Conservation (phyloP, 2,113 vertebrate species). For the Mustelus asterias region DNA sequence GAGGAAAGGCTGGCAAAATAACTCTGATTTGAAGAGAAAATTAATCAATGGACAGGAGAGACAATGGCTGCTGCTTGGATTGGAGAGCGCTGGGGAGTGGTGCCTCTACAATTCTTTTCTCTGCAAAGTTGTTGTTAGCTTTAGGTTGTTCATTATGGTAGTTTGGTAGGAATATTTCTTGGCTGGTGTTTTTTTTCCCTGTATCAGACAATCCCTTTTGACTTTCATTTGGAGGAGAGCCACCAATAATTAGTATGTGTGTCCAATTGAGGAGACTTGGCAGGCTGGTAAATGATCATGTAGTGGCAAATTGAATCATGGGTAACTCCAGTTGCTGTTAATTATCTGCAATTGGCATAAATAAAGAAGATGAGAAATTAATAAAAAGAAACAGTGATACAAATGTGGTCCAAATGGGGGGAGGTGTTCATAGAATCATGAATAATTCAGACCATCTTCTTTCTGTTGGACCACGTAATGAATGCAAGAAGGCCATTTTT, state of each 20-base stretch:
- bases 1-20: too few relatives aligned
- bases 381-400: neutral
- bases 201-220: neutral
- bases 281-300: neutral
- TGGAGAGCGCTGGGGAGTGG: neutral
- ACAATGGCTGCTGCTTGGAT: neutral
- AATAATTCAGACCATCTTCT: neutral
- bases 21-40: neutral
- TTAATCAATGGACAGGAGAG: neutral
- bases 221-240: neutral
- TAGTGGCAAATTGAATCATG: conserved; percentile 22
- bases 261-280: neutral
- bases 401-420: too few relatives aligned
- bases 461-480: neutral
- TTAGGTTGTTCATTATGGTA: too few relatives aligned
- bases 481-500: neutral
- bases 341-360: conserved; percentile 22
- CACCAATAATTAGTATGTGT: conserved; percentile 13
- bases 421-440: neutral
- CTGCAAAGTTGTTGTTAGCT: too few relatives aligned
- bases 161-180: neutral
- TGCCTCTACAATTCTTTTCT: neutral
- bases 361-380: neutral
- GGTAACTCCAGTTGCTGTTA: conserved; percentile 25
- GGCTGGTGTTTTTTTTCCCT: neutral